Evolutionary conservation across 2,113 vertebrate genomes (phyloP).

Genomic region (Toxotes chatareus): DNA sequence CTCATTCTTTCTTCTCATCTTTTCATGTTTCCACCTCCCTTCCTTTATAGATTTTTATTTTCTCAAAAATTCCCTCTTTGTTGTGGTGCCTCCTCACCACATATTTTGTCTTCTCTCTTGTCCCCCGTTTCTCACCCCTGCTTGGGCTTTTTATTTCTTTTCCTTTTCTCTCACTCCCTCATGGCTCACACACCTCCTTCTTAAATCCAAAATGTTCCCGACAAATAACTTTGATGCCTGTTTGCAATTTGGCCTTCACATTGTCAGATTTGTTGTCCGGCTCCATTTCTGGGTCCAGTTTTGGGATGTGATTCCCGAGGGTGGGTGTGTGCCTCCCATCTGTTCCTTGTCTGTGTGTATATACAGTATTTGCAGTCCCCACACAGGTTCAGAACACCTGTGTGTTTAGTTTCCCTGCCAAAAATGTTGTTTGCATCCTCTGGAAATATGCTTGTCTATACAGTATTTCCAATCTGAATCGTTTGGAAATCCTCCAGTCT

Average conservation of each 20-base stretch:
- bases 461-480: slow-evolving; percentile 74
- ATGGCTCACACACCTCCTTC: slow-evolving; percentile 41
- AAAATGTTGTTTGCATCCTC: slow-evolving; percentile 62
- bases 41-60: slow-evolving; percentile 13
- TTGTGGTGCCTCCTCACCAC: background rate
- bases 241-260: slow-evolving; percentile 26
- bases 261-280: slow-evolving; percentile 33
- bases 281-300: slow-evolving; percentile 25
- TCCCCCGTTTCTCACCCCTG: background rate
- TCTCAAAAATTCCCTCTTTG: background rate
- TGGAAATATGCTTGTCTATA: slow-evolving; percentile 47
- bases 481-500: slow-evolving; percentile 74
- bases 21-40: background rate
- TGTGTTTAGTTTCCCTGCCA: slow-evolving; percentile 36
- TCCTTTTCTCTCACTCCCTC: slow-evolving; percentile 3
- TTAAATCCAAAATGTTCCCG: slow-evolving; percentile 4
- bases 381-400: slow-evolving; percentile 50
- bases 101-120: background rate
- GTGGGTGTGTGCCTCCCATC: slow-evolving; percentile 27
- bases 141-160: slow-evolving; percentile 39
- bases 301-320: slow-evolving; percentile 39
- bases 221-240: background rate
- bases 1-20: background rate
- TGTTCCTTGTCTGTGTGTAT: slow-evolving; percentile 37
- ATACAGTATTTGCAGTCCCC: slow-evolving; percentile 23